A percentile compares a stretch with the other conserved stretches of the same genome.
phyloP scores from a whole-genome alignment of 2,888 invertebrate genomes.

The Meiosimyza decipiens region DNA sequence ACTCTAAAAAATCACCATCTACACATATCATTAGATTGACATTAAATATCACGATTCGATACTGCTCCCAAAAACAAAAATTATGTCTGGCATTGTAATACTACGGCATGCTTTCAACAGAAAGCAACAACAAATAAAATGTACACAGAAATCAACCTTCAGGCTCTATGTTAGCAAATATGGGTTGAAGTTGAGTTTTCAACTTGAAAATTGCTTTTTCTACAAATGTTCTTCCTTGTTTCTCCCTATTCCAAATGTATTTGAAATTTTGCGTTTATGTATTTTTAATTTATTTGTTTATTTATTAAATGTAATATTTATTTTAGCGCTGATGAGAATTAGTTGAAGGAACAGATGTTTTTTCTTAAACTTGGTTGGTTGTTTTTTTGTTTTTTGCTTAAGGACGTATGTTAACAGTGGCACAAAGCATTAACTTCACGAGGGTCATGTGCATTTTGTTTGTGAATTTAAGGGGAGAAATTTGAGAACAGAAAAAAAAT shows the following conservation, averaged over 20 bases:
- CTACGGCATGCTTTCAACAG: not conserved
- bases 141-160: conserved; percentile 8
- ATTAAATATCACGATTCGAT: too few relatives aligned
- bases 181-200: not conserved
- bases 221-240: not conserved
- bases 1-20: too few relatives aligned
- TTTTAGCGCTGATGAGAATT: conserved; percentile 30
- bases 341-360: conserved; percentile 17
- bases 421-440: conserved; percentile 10
- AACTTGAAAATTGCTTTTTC: not conserved
- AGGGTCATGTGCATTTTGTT: not conserved
- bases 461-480: too few relatives aligned
- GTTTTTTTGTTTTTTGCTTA: too few relatives aligned
- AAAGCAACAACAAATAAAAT: conserved; percentile 1
- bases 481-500: too few relatives aligned
- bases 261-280: conserved; percentile 45
- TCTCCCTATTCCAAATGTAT: not conserved
- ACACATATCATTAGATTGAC: too few relatives aligned
- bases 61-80: not conserved
- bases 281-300: conserved; percentile 59
- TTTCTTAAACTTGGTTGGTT: not conserved
- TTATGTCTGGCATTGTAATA: conserved; percentile 22
- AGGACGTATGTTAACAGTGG: too few relatives aligned
- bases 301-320: conserved; percentile 58
- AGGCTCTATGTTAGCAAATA: too few relatives aligned